Percentiles rank a stretch among this genome's conserved stretches.
Conservation (phyloP, 2,113 vertebrate species). For the Parotia lawesii region DNA sequence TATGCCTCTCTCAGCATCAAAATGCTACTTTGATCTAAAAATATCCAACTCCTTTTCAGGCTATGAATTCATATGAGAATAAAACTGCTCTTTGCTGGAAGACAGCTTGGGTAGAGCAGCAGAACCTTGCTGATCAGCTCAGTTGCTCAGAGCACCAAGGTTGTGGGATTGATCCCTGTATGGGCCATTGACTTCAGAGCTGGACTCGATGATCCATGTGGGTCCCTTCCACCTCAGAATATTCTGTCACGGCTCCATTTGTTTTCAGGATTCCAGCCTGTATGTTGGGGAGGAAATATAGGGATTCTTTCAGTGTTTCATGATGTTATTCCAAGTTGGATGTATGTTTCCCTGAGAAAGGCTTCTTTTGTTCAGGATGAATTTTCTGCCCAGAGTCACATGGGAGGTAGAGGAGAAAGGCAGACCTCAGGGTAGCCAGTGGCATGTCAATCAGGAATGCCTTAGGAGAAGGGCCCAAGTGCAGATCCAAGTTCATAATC, state of each 20-base stretch:
- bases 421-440: neutral
- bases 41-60: neutral
- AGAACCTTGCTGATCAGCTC: neutral
- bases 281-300: neutral
- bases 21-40: conserved; percentile 1
- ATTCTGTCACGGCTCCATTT: neutral
- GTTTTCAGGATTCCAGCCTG: neutral
- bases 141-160: neutral
- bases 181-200: neutral
- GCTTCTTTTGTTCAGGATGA: neutral
- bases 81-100: neutral
- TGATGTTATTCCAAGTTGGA: neutral
- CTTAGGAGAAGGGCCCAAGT: neutral
- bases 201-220: neutral
- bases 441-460: neutral
- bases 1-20: neutral
- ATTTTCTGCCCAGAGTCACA: neutral
- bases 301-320: neutral
- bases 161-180: neutral
- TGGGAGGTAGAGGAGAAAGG: neutral
- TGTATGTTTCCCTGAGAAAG: neutral
- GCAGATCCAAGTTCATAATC: neutral
- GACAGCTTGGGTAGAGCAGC: neutral
- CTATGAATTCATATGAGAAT: neutral
- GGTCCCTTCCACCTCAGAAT: neutral